Evolutionary conservation across 2,888 invertebrate species (phyloP).

Genomic region (Acholoe squamosa): DNA sequence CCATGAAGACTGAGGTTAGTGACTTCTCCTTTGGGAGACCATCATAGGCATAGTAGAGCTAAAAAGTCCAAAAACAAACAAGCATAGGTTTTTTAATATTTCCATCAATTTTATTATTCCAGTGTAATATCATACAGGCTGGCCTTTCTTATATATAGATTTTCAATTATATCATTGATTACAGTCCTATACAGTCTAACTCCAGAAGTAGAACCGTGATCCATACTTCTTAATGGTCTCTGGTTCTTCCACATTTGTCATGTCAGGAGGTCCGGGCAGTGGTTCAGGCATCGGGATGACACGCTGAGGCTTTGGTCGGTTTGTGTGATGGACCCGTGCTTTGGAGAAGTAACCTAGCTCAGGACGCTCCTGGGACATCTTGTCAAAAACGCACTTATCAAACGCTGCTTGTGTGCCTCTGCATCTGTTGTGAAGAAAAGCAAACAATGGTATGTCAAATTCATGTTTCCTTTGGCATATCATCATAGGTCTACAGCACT

Average conservation of each 20-base stretch:
- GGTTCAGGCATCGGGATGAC: conserved; percentile 68
- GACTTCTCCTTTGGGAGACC: too few species aligned
- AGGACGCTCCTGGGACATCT: conserved; percentile 79
- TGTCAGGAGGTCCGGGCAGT: conserved; percentile 62
- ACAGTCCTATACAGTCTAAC: not conserved
- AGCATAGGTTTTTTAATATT: too few species aligned
- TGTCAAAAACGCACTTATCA: conserved; percentile 80
- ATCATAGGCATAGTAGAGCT: too few species aligned
- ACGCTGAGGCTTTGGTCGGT: conserved; percentile 69
- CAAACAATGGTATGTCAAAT: not conserved
- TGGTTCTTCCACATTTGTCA: conserved; percentile 59
- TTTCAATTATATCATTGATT: too few species aligned
- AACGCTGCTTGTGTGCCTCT: conserved; percentile 76
- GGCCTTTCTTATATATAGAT: too few species aligned
- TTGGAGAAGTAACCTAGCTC: conserved; percentile 79
- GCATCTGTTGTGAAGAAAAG: conserved; percentile 72
- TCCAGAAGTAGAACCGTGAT: conserved; percentile 62
- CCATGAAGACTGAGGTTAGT: too few species aligned
- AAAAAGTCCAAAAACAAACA: too few species aligned
- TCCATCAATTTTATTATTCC: too few species aligned
- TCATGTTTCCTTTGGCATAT: not conserved
- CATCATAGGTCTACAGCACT: not conserved
- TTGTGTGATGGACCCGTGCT: conserved; percentile 70
- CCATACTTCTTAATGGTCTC: conserved; percentile 67
- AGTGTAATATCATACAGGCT: too few species aligned